Evolutionary conservation across 35 echinoderm and acorn worm species (phyloP).

Genomic region (Nesometra sesokonis): DNA sequence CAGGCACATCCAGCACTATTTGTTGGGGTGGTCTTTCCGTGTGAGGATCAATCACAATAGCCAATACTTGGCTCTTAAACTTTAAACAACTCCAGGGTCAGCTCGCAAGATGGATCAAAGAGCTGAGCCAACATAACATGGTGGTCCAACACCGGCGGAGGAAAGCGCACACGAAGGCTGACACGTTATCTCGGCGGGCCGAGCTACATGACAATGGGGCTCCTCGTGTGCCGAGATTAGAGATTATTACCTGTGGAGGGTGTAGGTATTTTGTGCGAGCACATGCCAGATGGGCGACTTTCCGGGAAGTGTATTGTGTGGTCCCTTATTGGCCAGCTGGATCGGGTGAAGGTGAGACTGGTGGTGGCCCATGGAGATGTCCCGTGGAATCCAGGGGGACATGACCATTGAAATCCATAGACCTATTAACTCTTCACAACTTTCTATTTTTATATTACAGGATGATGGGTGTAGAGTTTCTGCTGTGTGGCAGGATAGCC

Average conservation of each 20-base stretch:
- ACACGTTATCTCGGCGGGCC: not conserved
- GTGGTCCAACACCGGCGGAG: not conserved
- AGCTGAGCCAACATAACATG: slow-evolving; percentile 23
- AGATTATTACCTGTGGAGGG: slow-evolving; percentile 30
- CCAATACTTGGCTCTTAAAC: slow-evolving; percentile 2
- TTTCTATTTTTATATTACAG: not conserved
- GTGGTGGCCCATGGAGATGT: not conserved
- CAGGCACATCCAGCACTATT: slow-evolving; percentile 33
- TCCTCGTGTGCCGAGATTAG: not conserved
- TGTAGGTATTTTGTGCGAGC: slow-evolving; percentile 32
- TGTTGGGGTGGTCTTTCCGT: slow-evolving; percentile 15
- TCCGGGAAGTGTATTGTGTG: slow-evolving; percentile 29
- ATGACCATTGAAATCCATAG: not conserved
- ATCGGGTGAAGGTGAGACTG: not conserved
- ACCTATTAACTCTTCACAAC: not conserved
- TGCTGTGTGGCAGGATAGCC: not conserved
- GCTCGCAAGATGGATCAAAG: slow-evolving; percentile 20
- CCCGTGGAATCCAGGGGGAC: not conserved
- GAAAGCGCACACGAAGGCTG: not conserved
- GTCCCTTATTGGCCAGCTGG: not conserved
- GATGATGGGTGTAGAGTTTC: not conserved
- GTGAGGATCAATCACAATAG: slow-evolving; percentile 34
- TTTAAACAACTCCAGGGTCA: slow-evolving; percentile 1
- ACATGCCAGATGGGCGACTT: slow-evolving; percentile 12
- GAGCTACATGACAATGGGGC: not conserved